Base-by-base conservation (phyloP, 2,888 invertebrate species). In the Folsomia manolachei region DNA sequence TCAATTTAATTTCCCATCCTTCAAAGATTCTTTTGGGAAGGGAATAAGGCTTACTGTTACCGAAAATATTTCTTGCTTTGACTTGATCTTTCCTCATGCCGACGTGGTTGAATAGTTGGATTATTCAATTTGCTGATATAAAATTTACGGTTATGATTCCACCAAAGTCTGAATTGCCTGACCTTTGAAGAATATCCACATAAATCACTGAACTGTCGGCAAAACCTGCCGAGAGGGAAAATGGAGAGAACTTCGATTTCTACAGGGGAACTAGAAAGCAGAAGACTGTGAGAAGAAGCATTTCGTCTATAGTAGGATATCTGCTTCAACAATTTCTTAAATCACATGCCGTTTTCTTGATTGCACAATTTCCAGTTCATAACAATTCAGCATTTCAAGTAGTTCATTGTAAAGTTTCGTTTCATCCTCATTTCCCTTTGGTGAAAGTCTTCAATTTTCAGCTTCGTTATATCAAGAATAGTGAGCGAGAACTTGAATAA, bases 91-190 rank as follows among this genome's bases (percentile, higher is more conserved):
- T n/a, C n/a, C n/a, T n/a, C 39, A 39, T 9, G 39, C 7, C 39
- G 7, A 4, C 39, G n/a, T n/a, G n/a, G n/a, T n/a, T n/a, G n/a
- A n/a, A n/a, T 27, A 2, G 21, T 56, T 39, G 66, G 66, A 66
- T 66, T 66, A 66, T 66, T 67, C 60, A 53, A 67, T 67, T 67
- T 67, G 23, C n/a, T 2, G 14, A n/a, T 52, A 52, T 23, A 27
- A 66, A 66, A 66, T 66, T 66, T 66, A 66, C 19, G 27, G 65
- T 66, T 66, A 52, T 19, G 51, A 51, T 66, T 66, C 65, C 65
- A 52, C 19, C 11, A 23, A 24, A 52, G 27, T 26, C 26, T 67
- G 67, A 24, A 62, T 23, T 11, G 24, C 62, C 24, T 24, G 62
- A 62, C 62, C 62, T 62, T 62, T 62, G 24, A 19, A 56, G 21